A percentile compares a stretch with the other conserved stretches of the same genome.
Conservation (phyloP, 2,888 invertebrate genomes). For the Lithosia quadra region DNA sequence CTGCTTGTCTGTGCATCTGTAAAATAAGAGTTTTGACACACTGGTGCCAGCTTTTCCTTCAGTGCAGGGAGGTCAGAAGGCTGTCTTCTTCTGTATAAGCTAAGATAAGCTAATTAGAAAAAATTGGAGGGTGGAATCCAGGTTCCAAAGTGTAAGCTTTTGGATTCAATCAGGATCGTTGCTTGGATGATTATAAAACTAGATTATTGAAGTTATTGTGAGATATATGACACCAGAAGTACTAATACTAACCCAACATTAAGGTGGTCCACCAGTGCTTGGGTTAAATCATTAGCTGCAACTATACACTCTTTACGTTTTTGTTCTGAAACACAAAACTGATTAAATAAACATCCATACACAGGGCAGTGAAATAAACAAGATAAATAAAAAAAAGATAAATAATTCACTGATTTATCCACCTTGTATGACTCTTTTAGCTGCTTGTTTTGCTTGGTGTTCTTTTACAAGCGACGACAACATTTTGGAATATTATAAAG, state of each 20-base stretch:
- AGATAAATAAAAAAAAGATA: background rate
- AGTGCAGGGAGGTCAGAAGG: no score
- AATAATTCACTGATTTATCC: slow-evolving; percentile 22
- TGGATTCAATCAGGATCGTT: no score
- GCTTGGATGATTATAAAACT: no score
- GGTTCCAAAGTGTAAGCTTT: no score
- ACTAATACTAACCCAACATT: slow-evolving; percentile 94
- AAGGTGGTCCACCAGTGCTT: slow-evolving; percentile 97
- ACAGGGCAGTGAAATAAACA: background rate
- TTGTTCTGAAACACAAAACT: slow-evolving; percentile 89
- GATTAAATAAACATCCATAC: background rate
- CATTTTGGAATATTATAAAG: slow-evolving; percentile 84
- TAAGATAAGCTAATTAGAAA: no score
- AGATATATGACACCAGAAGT: background rate
- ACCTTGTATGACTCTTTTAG: slow-evolving; percentile 94
- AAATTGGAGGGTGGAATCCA: no score
- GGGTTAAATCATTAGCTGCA: slow-evolving; percentile 97
- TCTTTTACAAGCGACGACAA: slow-evolving; percentile 95
- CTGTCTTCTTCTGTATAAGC: no score
- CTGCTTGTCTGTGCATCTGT: no score
- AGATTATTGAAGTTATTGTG: no score
- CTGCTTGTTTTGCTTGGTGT: slow-evolving; percentile 93
- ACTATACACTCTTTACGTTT: slow-evolving; percentile 97
- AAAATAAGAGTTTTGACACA: no score
- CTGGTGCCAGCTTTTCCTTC: no score